phyloP scores from a whole-genome alignment of 2,888 invertebrate genomes.

The Prenolepis imparis region DNA sequence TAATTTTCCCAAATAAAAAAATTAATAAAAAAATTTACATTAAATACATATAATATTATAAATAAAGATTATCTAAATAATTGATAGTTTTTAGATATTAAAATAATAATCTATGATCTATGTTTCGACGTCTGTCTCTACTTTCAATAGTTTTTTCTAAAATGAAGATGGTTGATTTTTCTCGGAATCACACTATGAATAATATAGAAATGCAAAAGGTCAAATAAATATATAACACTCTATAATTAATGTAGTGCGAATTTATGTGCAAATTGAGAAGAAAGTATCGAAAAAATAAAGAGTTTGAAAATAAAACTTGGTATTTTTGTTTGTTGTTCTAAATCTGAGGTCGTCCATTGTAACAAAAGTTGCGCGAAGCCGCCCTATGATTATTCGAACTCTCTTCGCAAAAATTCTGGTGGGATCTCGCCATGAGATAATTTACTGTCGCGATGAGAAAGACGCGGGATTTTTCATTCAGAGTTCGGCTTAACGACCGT shows the following conservation, averaged over 20 bases:
- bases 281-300: not conserved
- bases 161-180: too few species aligned
- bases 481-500: conserved; percentile 26
- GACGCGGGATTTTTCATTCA: conserved; percentile 54
- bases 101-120: too few species aligned
- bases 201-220: too few species aligned
- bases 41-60: too few species aligned
- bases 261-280: not conserved
- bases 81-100: too few species aligned
- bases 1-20: too few species aligned
- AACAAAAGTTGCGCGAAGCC: not conserved
- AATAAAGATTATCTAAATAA: too few species aligned
- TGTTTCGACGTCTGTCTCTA: too few species aligned
- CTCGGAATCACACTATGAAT: too few species aligned
- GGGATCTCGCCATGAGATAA: conserved; percentile 24
- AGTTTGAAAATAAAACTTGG: not conserved
- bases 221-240: not conserved
- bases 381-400: not conserved
- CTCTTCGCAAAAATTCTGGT: conserved; percentile 10
- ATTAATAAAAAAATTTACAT: too few species aligned
- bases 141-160: too few species aligned
- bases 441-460: conserved; percentile 7
- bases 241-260: not conserved
- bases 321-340: not conserved
- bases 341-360: not conserved